Base-by-base conservation (phyloP, 2,888 invertebrate genomes). In the Cryptophagus acutangulus region DNA sequence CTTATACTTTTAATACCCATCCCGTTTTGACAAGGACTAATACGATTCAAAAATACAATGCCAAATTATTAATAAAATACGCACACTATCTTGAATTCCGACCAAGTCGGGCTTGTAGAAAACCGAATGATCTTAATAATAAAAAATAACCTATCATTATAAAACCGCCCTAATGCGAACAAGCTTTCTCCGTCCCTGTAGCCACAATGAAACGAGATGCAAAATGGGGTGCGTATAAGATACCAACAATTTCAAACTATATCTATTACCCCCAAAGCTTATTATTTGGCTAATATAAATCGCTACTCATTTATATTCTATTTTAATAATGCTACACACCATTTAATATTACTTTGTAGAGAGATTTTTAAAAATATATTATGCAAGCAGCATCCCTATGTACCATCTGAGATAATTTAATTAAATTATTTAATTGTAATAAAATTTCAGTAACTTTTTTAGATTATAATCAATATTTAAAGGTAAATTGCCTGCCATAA, bases 61-160 rank as follows among this genome's bases (percentile, higher is more conserved):
- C n/a, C n/a, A n/a, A n/a, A n/a, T n/a, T n/a, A n/a, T n/a, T n/a
- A n/a, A n/a, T n/a, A n/a, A n/a, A n/a, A n/a, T n/a, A n/a, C n/a
- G n/a, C n/a, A n/a, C n/a, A n/a, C n/a, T n/a, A n/a, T n/a, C n/a
- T n/a, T n/a, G n/a, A n/a, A n/a, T n/a, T n/a, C n/a, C n/a, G n/a
- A 46, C 45, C 45, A 28, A 38, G 40, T 43, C n/a, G 28, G 10
- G 31, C 3, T 31, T 31, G 31, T 31, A 16, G 8, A 10, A 31
- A 31, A 31, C 16, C 4, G 15, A 31, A 31, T 31, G 52, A 58
- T 62, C 60, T 61, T 61, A 62, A 62, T 62, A 62, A 61, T 62
- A 62, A 62, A 61, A 62, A 61, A 62, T 62, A 52, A 58, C 61
- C 59, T 53, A 58, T 62, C 62, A 60, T 62, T 62, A 62, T 55